Base-by-base conservation (phyloP, 2,888 invertebrate species). In the Clanis bilineata region DNA sequence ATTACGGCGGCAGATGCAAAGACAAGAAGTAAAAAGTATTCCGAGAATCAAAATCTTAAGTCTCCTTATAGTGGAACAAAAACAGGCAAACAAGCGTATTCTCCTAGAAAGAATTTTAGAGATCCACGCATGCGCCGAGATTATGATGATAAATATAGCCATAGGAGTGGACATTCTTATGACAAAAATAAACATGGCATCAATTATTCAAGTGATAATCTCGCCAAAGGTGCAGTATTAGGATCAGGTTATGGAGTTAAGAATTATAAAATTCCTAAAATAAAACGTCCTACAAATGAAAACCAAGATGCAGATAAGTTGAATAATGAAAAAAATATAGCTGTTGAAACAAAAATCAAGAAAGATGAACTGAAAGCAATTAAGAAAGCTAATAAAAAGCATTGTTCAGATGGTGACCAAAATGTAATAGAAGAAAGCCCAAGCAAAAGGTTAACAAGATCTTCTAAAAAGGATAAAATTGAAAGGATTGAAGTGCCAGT, bases 261-360 rank as follows among this genome's bases (percentile, higher is more conserved):
- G 77, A 92, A 92, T 71, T 93, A 90, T 64, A 92, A 88, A 75
- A 92, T 92, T 66, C 91, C 92, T 0, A 92, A 93, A 80, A 87
- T 92, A 44, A 92, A 90, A 80, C 81, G 87, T 25, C 63, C 71
- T 4, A 18, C 23, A 18, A 61, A 51, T 41, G 62, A 63, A 56
- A 47, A 36, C 28, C 43, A 18, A 44, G 45, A 23, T 44, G 56
- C 56, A 54, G 41, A 9, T 1, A 56, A 9, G 44, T 12, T 25
- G 1, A 15, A 15, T 4, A 21, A 56, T 12, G 38, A 60, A 38
- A 56, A 18, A 18, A 41, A 18, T 41, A 28, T 28, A 28, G 18
- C 39, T 15, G 56, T 12, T 4, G 41, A 59, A 45, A 23, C 1
- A 10, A 63, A 44, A 25, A 4, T 3, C 2, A 61, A n/a, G 21